These are phyloP conservation scores for Oligia latruncula DNA, from an alignment of 2,888 invertebrate genomes.

Conservation along the genomic window DNA sequence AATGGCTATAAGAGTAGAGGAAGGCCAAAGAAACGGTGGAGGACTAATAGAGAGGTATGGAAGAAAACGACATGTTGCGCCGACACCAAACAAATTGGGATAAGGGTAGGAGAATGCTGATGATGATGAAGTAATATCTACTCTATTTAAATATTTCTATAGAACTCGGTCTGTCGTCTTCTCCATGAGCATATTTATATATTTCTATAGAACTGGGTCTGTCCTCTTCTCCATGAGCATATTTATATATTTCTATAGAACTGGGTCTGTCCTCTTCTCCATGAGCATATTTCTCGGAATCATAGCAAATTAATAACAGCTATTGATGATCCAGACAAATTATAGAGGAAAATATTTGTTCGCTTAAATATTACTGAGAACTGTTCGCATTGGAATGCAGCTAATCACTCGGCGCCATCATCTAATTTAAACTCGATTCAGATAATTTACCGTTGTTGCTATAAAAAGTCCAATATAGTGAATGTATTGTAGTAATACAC, in stretches of 20 bases:
- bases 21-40: background rate
- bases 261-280: background rate
- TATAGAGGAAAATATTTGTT: conserved; percentile 20
- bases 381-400: conserved; percentile 41
- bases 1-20: background rate
- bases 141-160: background rate
- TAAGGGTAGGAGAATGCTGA: background rate
- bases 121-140: background rate
- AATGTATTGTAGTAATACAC: conserved; percentile 43
- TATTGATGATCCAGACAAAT: conserved; percentile 33
- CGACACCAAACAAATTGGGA: background rate
- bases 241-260: conserved; percentile 18
- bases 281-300: conserved; percentile 38
- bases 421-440: conserved; percentile 50
- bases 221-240: background rate
- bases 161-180: background rate
- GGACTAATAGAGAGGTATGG: background rate
- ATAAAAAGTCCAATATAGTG: conserved; percentile 56
- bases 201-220: background rate
- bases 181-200: conserved; percentile 21
- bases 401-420: conserved; percentile 54
- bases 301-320: background rate
- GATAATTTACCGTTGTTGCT: conserved; percentile 50
- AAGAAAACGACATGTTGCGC: background rate
- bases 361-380: conserved; percentile 14